Evolutionary conservation across 2,888 invertebrate genomes (phyloP).

Genomic region (Operophtera brumata): DNA sequence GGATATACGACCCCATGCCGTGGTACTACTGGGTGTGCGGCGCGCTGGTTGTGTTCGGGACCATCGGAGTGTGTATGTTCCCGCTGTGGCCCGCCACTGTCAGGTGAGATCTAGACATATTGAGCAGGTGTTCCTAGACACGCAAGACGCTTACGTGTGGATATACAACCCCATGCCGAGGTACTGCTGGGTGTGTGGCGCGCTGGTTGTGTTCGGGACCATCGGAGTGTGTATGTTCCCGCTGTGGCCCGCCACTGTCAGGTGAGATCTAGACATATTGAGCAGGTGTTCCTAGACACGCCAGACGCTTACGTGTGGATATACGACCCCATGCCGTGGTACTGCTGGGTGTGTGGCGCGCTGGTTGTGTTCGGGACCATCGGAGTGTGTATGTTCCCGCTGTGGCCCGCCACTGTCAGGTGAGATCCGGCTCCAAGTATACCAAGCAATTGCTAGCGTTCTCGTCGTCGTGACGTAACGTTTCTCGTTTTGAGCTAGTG

Average conservation of each 20-base stretch:
- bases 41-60: slow-evolving; percentile 92
- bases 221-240: slow-evolving; percentile 98
- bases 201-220: slow-evolving; percentile 92
- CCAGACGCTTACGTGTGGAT: slow-evolving; percentile 98
- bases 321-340: slow-evolving; percentile 96
- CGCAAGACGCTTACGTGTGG: slow-evolving; percentile 97
- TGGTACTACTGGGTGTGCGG: slow-evolving; percentile 97
- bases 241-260: slow-evolving; percentile 97
- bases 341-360: slow-evolving; percentile 96
- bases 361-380: slow-evolving; percentile 95
- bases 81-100: slow-evolving; percentile 99
- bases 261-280: slow-evolving; percentile 94
- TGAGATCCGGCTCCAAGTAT: slow-evolving; percentile 39
- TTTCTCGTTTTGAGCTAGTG: not conserved
- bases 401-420: slow-evolving; percentile 97
- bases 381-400: slow-evolving; percentile 97
- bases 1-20: slow-evolving; percentile 98
- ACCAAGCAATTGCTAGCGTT: too few species aligned
- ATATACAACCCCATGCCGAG: slow-evolving; percentile 98
- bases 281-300: slow-evolving; percentile 96
- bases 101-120: slow-evolving; percentile 93
- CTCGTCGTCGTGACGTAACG: too few species aligned
- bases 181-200: slow-evolving; percentile 97
- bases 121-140: slow-evolving; percentile 96
- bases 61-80: slow-evolving; percentile 97